Conservation (phyloP, 2,797 vertebrate genomes). For the Psittacula derbiana region DNA sequence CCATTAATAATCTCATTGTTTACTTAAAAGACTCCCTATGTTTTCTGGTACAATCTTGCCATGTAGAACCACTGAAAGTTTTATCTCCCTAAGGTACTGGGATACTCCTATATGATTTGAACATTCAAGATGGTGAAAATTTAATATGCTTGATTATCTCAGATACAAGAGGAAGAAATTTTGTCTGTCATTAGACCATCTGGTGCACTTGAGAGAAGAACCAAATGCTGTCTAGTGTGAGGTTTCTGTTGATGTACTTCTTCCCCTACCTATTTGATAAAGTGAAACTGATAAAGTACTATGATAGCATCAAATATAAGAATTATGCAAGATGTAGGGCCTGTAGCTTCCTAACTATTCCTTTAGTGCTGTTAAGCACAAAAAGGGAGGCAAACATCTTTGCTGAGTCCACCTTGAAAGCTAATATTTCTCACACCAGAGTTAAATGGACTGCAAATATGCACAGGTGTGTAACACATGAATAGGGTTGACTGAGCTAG, state of each 20-base stretch:
- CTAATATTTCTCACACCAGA: constrained; percentile 32
- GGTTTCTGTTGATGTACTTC: not conserved
- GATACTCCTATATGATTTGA: not conserved
- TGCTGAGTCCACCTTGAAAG: constrained; percentile 34
- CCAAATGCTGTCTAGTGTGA: not conserved
- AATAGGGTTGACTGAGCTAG: constrained; percentile 11
- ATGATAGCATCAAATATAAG: not conserved
- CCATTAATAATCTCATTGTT: not conserved
- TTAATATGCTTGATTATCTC: not conserved
- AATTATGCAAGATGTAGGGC: not conserved
- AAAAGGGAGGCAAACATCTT: not conserved
- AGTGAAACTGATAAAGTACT: not conserved
- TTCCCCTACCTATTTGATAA: not conserved
- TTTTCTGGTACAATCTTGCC: not conserved
- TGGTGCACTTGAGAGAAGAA: not conserved
- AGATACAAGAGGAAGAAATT: not conserved
- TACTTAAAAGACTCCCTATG: not conserved
- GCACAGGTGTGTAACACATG: constrained; percentile 56
- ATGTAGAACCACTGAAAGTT: not conserved
- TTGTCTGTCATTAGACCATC: not conserved
- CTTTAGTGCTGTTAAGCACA: not conserved
- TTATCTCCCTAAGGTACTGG: not conserved
- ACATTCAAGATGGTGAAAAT: not conserved
- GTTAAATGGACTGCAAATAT: constrained; percentile 61
- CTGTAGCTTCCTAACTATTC: not conserved